Base-by-base conservation (phyloP, 2,888 invertebrate species). In the Spilarctia lutea region DNA sequence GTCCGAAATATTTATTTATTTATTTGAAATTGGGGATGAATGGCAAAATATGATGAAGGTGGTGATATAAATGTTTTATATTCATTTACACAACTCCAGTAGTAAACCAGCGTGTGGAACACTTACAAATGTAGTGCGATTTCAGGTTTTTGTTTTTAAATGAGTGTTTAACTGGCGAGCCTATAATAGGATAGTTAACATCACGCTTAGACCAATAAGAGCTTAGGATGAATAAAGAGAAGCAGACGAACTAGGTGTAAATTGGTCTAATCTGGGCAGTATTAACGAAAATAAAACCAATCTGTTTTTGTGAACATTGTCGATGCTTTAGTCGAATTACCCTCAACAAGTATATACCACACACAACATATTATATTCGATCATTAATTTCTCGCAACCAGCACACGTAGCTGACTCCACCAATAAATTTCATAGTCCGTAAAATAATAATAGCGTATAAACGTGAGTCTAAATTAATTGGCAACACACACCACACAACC, bases 401-500 rank as follows among this genome's bases (percentile, higher is more conserved):
- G 27, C 60, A 67, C 42, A 42, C 42, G 42, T 67, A 66, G 27
- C 39, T 67, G 66, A 42, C n/a, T 42, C n/a, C 39, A 66, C 4
- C 65, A 66, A 67, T 52, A 35, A 69, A 69, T 69, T 56, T 35
- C 48, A 35, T 39, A 69, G 52, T 56, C 7, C 33, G 18, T 69
- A 69, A 69, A 69, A 56, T 69, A 56, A 35, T 69, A 56, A 35
- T 35, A 56, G n/a, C n/a, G 52, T 56, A 56, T 56, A 56, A 68
- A 56, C 52, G 68, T 56, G 45, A 42, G 27, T 48, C 45, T 20
- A 69, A 69, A 69, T 69, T 33, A 69, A 69, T 69, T 69, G 69
- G 69, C 48, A 33, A 69, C 69, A 52, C 16, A 69, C 69, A 52
- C n/a, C 69, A 39, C 56, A 69, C 69, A 35, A 56, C 52, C 69